Evolutionary conservation across 2,888 invertebrate species (phyloP).

Genomic region (Athalia cordata): DNA sequence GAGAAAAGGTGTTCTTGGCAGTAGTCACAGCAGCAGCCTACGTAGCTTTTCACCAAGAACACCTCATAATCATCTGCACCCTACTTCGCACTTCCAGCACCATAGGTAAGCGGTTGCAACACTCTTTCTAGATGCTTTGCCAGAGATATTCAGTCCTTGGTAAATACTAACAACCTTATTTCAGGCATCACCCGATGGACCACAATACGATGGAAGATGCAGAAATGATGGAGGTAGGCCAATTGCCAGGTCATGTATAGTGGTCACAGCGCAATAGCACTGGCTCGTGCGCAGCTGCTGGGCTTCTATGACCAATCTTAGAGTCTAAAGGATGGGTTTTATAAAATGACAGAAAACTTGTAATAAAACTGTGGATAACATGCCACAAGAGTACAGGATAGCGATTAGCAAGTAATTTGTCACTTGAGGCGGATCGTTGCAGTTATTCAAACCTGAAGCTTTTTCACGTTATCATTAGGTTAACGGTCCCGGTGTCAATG

Average conservation of each 20-base stretch:
- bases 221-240: conserved; percentile 69
- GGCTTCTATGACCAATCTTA: conserved; percentile 60
- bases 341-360: conserved; percentile 38
- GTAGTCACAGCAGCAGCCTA: conserved; percentile 61
- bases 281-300: conserved; percentile 59
- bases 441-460: neutral
- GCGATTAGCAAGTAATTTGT: conserved; percentile 19
- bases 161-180: neutral
- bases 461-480: neutral
- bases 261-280: conserved; percentile 55
- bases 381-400: neutral
- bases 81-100: conserved; percentile 63
- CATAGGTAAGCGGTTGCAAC: conserved; percentile 59
- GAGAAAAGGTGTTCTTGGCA: conserved; percentile 77
- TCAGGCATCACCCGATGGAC: conserved; percentile 63
- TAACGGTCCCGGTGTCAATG: conserved; percentile 9
- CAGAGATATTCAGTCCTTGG: neutral
- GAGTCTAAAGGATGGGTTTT: conserved; percentile 56
- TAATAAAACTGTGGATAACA: neutral
- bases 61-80: conserved; percentile 60
- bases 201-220: conserved; percentile 66
- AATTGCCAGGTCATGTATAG: conserved; percentile 65
- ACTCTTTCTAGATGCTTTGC: neutral
- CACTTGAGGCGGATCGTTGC: neutral
- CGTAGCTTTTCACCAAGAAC: conserved; percentile 64